phyloP scores from a whole-genome alignment of 2,888 invertebrate genomes.

The Erynnis tages region DNA sequence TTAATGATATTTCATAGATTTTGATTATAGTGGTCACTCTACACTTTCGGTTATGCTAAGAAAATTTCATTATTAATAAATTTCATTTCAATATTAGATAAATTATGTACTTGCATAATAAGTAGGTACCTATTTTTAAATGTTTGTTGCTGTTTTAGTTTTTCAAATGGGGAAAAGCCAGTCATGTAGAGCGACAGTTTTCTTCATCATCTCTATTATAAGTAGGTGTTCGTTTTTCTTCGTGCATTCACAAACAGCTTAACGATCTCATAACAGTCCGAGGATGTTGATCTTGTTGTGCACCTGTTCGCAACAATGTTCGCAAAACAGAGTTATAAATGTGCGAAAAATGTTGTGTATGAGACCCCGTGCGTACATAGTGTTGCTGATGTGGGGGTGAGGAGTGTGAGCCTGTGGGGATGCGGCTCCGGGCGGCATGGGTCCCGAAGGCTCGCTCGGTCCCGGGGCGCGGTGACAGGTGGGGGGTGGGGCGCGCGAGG shows the following conservation, averaged over 20 bases:
- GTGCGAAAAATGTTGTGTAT: slow-evolving; percentile 49
- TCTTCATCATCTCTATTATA: too few relatives aligned
- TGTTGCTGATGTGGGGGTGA: slow-evolving; percentile 45
- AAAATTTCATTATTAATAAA: too few relatives aligned
- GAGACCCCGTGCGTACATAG: slow-evolving; percentile 44
- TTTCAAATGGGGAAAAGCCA: too few relatives aligned
- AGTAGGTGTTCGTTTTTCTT: slow-evolving; percentile 3
- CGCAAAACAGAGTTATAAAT: slow-evolving; percentile 44
- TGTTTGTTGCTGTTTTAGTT: too few relatives aligned
- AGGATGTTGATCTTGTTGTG: slow-evolving; percentile 32
- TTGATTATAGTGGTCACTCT: too few relatives aligned
- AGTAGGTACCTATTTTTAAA: too few relatives aligned
- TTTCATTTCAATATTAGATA: too few relatives aligned
- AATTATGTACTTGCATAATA: too few relatives aligned
- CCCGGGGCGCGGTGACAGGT: slow-evolving; percentile 35
- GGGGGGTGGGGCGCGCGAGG: slow-evolving; percentile 44
- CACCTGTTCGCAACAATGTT: slow-evolving; percentile 35
- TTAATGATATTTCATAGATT: too few relatives aligned
- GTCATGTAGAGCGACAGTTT: too few relatives aligned
- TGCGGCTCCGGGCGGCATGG: slow-evolving; percentile 39
- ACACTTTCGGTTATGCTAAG: too few relatives aligned
- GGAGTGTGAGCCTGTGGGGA: too few relatives aligned
- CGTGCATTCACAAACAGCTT: slow-evolving; percentile 7
- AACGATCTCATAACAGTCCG: slow-evolving; percentile 19
- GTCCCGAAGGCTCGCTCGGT: slow-evolving; percentile 31